Base-by-base conservation (phyloP, 2,888 invertebrate species). In the Muschampia plurimacula region DNA sequence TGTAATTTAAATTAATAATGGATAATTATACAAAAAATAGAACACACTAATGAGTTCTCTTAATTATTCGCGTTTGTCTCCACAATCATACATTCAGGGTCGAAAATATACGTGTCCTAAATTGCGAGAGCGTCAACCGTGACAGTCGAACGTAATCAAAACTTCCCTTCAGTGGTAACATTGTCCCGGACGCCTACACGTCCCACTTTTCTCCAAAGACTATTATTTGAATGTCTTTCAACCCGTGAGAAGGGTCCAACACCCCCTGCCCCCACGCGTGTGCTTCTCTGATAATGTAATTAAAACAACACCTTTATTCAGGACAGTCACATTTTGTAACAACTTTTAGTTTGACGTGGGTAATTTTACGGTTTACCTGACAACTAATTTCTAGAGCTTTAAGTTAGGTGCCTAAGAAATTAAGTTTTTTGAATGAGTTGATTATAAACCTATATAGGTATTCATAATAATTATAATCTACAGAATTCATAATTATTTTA, bases 241-340 rank as follows among this genome's bases (percentile, higher is more conserved):
- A 86, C 86, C 89, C 87, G 93, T 93, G 94, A 93, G 92, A 89
- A 93, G 93, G 93, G 94, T 93, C 88, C 82, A 80, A 77, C 81
- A 67, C 81, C 79, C 79, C 81, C 85, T 81, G n/a, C 85, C 83
- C 76, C 77, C 68, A 82, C 86, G 93, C 91, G 93, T 93, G 94
- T 91, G 89, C 87, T 82, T 77, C 84, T 83, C 88, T 91, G 94
- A 94, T 94, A 94, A 94, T 94, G 93, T 94, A 94, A 94, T 94
- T 94, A 94, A 94, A 93, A 94, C 92, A 93, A 93, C 93, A 94
- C 93, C 93, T 94, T 93, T 91, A 93, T 92, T 89, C 87, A 74
- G 79, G 83, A 82, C 83, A 86, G 86, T 87, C 87, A 84, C 86
- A 86, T 89, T 88, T 87, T 86, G 85, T 81, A 82, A 82, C 82